Evolutionary conservation across 2,888 invertebrate species (phyloP).

Genomic region (Diaperis boleti): DNA sequence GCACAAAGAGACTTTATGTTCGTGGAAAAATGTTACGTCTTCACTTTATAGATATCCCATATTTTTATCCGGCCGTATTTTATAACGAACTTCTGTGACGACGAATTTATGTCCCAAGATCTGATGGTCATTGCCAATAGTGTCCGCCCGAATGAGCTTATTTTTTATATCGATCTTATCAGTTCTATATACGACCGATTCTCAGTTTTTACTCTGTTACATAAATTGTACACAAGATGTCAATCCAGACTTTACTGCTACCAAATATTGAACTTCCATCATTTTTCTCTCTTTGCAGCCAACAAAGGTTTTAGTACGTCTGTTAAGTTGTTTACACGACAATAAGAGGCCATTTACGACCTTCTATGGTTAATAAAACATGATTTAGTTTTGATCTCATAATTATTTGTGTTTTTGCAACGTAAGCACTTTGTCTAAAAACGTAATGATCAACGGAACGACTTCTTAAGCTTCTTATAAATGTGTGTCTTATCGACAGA

Average conservation of each 20-base stretch:
- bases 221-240: too few species aligned
- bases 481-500: constrained; percentile 27
- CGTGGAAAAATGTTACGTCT: too few species aligned
- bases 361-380: constrained; percentile 6
- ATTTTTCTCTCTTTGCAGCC: neutral
- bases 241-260: constrained; percentile 1
- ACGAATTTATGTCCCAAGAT: too few species aligned
- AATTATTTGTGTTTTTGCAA: constrained; percentile 31
- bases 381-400: constrained; percentile 2
- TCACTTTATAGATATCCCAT: too few species aligned
- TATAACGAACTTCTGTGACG: too few species aligned
- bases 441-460: constrained; percentile 17
- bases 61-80: too few species aligned
- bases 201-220: too few species aligned
- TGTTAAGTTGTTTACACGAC: constrained; percentile 18
- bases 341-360: neutral
- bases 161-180: too few species aligned
- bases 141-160: too few species aligned
- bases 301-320: constrained; percentile 3
- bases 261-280: neutral
- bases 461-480: constrained; percentile 31
- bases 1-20: too few species aligned
- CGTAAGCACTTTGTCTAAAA: constrained; percentile 15
- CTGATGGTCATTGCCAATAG: too few species aligned
- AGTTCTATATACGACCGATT: too few species aligned